Conservation (phyloP, 2,797 vertebrate genomes). For the Staurois parvus region DNA sequence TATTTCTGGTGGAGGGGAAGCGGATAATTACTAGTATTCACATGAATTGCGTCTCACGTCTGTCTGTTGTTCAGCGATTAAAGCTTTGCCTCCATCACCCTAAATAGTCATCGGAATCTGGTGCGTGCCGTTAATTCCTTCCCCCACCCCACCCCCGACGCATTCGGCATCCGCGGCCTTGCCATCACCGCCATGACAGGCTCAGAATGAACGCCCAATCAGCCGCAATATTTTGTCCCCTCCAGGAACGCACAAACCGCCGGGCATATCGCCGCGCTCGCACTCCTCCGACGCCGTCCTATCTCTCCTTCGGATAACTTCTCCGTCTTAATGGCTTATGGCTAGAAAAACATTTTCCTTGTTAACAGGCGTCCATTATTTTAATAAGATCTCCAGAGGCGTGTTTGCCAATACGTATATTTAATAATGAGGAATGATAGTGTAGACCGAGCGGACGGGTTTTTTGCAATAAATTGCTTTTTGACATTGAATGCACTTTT, state of each 20-base stretch:
- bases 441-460: not conserved
- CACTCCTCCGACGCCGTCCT: not conserved
- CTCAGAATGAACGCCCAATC: not conserved
- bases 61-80: too few relatives aligned
- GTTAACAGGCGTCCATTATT: conserved; percentile 47
- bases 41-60: too few relatives aligned
- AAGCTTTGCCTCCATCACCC: too few relatives aligned
- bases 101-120: too few relatives aligned
- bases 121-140: too few relatives aligned
- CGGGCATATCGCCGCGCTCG: not conserved
- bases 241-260: conserved; percentile 11
- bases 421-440: conserved; percentile 40
- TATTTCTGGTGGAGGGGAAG: too few relatives aligned
- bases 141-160: not conserved
- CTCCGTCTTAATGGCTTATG: conserved; percentile 30
- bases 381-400: conserved; percentile 50
- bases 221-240: not conserved
- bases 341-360: conserved; percentile 35
- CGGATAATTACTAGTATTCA: too few relatives aligned
- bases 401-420: conserved; percentile 24
- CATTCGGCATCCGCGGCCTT: too few relatives aligned
- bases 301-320: conserved; percentile 12
- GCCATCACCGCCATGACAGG: not conserved
- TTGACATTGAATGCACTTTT: conserved; percentile 32
- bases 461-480: conserved; percentile 34